phyloP scores from a whole-genome alignment of 2,888 invertebrate genomes.

The Coecobrya sp. region DNA sequence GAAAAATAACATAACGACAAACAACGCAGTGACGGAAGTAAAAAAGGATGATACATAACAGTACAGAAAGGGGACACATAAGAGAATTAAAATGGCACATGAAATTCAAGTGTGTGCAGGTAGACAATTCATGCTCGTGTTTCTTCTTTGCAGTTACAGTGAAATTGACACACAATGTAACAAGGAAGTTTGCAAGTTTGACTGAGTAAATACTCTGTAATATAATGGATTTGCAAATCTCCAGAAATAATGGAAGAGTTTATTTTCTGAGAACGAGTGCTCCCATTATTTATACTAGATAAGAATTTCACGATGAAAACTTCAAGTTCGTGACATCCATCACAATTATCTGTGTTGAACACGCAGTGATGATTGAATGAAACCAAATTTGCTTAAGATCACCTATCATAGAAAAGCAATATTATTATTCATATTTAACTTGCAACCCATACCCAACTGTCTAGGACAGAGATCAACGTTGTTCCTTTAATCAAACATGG shows the following conservation, averaged over 20 bases:
- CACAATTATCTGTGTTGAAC: slow-evolving; percentile 18
- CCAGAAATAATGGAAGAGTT: not conserved
- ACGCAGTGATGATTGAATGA: not conserved
- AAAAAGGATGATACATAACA: not conserved
- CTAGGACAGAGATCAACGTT: not conserved
- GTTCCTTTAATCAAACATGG: not conserved
- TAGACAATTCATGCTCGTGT: not conserved
- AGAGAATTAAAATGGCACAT: not conserved
- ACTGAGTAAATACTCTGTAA: not conserved
- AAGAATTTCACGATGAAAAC: not conserved
- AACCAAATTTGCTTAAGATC: slow-evolving; percentile 20
- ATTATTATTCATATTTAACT: not conserved
- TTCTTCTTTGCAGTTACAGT: not conserved
- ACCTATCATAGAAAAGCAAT: not conserved
- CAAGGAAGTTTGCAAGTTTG: not conserved
- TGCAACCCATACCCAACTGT: not conserved
- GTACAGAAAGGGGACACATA: not conserved
- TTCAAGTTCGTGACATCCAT: slow-evolving; percentile 20
- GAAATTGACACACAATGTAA: not conserved
- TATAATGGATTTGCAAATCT: not conserved
- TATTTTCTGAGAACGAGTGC: not conserved
- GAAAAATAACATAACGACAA: slow-evolving; percentile 49
- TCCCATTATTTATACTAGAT: not conserved
- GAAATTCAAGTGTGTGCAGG: not conserved
- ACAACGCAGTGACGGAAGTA: slow-evolving; percentile 19